Percentiles rank a stretch among this genome's conserved stretches.
phyloP scores from a whole-genome alignment of 1,140 invertebrate genomes.

The Procambarus clarkii region DNA sequence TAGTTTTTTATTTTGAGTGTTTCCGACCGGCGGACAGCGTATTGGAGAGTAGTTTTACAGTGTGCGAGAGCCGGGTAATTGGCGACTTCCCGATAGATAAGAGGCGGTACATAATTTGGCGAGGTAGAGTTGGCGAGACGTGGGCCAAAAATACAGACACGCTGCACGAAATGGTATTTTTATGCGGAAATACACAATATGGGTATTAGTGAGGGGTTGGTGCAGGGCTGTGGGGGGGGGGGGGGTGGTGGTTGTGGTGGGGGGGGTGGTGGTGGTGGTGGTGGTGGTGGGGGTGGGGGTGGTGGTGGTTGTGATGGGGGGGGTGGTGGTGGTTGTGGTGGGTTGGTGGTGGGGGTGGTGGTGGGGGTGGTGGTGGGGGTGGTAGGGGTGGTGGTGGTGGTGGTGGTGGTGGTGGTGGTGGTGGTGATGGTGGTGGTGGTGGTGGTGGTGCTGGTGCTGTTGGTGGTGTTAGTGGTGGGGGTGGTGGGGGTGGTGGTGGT shows the following conservation, averaged over 20 bases:
- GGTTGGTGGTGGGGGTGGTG: neutral
- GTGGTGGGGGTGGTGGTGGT: too few relatives aligned
- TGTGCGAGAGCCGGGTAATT: neutral
- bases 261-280: neutral
- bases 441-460: too few relatives aligned
- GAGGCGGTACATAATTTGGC: neutral
- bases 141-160: neutral
- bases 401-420: too few relatives aligned
- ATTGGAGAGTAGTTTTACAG: neutral
- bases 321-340: too few relatives aligned
- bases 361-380: neutral
- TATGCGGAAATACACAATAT: conserved; percentile 19
- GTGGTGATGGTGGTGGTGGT: too few relatives aligned
- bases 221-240: too few relatives aligned
- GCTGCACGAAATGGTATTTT: conserved; percentile 27
- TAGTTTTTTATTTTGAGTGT: conserved; percentile 3
- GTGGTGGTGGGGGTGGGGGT: neutral
- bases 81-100: conserved; percentile 24
- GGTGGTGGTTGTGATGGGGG: too few relatives aligned
- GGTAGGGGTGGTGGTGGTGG: too few relatives aligned
- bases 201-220: conserved; percentile 2
- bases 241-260: too few relatives aligned
- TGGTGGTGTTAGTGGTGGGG: too few relatives aligned
- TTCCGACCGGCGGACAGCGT: conserved; percentile 11
- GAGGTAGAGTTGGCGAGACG: too few relatives aligned